A percentile compares a stretch with the other conserved stretches of the same genome.
These are phyloP conservation scores for Onchidella celtica DNA, from an alignment of 2,888 invertebrate genomes.

Conservation along the genomic window DNA sequence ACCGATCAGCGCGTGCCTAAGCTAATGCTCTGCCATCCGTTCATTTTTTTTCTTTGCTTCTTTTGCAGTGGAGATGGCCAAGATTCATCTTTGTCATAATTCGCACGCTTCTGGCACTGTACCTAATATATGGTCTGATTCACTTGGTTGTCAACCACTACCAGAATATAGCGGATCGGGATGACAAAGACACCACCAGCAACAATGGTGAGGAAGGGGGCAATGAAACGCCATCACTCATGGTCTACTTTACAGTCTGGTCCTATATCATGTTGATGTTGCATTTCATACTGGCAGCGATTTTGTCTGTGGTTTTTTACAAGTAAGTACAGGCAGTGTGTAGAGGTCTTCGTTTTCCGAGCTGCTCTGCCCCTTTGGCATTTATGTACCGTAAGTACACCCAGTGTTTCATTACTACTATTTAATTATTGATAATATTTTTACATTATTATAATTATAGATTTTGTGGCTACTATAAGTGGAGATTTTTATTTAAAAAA, in stretches of 20 bases:
- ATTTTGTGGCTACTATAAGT: too few relatives aligned
- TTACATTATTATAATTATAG: too few relatives aligned
- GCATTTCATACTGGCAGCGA: conserved; percentile 62
- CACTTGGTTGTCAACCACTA: conserved; percentile 46
- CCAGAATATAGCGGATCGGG: conserved; percentile 8
- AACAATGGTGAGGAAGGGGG: not conserved
- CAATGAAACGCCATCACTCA: conserved; percentile 44
- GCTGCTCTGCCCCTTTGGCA: too few relatives aligned
- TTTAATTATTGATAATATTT: too few relatives aligned
- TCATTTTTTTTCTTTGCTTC: not conserved
- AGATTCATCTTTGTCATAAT: conserved; percentile 47
- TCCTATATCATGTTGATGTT: conserved; percentile 69
- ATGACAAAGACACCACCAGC: not conserved
- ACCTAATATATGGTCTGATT: conserved; percentile 47
- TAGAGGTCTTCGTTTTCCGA: too few relatives aligned
- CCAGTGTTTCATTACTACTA: too few relatives aligned
- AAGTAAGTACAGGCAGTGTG: not conserved
- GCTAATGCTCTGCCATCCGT: not conserved
- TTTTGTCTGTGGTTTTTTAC: conserved; percentile 48
- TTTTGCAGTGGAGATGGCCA: conserved; percentile 50
- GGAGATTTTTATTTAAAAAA: too few relatives aligned
- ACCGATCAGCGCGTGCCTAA: too few relatives aligned
- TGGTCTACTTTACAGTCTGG: conserved; percentile 76
- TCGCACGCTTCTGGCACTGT: conserved; percentile 55
- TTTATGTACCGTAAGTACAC: too few relatives aligned